Percentiles rank a stretch among this genome's conserved stretches.
phyloP scores from a whole-genome alignment of 2,113 vertebrate species.

The Aspidoscelis tigris region DNA sequence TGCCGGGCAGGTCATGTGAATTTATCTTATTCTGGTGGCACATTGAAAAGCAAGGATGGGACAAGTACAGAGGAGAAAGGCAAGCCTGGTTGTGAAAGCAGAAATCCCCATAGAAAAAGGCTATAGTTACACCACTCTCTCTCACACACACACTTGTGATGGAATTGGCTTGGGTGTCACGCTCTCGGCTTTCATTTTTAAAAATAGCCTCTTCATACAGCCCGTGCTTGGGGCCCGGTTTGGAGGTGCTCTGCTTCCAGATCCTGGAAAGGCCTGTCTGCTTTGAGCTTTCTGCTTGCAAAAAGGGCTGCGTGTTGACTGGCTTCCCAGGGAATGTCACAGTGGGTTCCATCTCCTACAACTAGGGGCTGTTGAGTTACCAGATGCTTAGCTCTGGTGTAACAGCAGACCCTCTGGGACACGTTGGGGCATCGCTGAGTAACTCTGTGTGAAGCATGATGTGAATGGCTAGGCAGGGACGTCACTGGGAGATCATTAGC shows the following conservation, averaged over 20 bases:
- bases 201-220: conserved; percentile 2
- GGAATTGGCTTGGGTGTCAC: background rate
- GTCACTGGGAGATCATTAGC: too few species aligned
- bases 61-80: background rate
- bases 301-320: background rate
- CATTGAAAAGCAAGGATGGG: background rate
- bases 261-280: background rate
- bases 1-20: background rate
- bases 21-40: background rate
- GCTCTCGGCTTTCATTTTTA: conserved; percentile 2
- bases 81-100: background rate
- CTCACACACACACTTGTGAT: too few species aligned
- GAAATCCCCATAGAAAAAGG: background rate
- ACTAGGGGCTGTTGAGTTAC: background rate
- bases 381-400: background rate
- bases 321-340: background rate
- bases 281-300: background rate
- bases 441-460: background rate
- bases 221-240: background rate
- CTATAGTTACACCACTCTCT: background rate
- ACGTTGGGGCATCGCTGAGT: too few species aligned
- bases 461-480: fast-evolving
- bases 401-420: too few species aligned
- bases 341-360: background rate
- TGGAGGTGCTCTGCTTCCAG: background rate